Conservation (phyloP, 1,140 invertebrate genomes). For the Araneus ventricosus region DNA sequence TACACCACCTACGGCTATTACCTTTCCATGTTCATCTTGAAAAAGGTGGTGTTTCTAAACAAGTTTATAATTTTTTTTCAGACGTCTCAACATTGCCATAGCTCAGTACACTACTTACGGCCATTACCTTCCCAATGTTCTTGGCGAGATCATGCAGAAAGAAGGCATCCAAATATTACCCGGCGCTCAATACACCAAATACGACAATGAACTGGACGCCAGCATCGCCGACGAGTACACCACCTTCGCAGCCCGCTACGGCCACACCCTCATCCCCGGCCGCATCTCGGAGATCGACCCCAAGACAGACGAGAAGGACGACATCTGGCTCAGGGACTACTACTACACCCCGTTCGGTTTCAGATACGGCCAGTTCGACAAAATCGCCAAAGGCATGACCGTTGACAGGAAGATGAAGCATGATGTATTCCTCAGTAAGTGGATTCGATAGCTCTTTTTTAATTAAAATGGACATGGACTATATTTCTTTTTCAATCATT, state of each 20-base stretch:
- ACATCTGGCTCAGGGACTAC: conserved; percentile 49
- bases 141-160: conserved; percentile 78
- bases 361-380: conserved; percentile 77
- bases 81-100: conserved; percentile 77
- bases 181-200: conserved; percentile 53
- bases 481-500: too few species aligned
- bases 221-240: conserved; percentile 78
- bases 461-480: too few species aligned
- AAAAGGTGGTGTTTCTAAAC: too few species aligned
- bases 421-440: conserved; percentile 83
- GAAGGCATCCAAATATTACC: conserved; percentile 65
- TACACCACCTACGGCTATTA: conserved; percentile 82
- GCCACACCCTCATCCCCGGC: conserved; percentile 67
- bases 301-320: conserved; percentile 40
- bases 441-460: too few species aligned
- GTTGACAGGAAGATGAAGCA: conserved; percentile 67
- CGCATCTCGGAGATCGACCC: conserved; percentile 62
- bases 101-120: conserved; percentile 82
- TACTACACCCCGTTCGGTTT: conserved; percentile 73
- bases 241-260: conserved; percentile 74
- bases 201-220: conserved; percentile 76
- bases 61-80: conserved; percentile 13
- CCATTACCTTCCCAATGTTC: conserved; percentile 82
- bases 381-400: conserved; percentile 74
- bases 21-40: conserved; percentile 82